Conservation (phyloP, 2,113 vertebrate genomes). For the Upupa epops region DNA sequence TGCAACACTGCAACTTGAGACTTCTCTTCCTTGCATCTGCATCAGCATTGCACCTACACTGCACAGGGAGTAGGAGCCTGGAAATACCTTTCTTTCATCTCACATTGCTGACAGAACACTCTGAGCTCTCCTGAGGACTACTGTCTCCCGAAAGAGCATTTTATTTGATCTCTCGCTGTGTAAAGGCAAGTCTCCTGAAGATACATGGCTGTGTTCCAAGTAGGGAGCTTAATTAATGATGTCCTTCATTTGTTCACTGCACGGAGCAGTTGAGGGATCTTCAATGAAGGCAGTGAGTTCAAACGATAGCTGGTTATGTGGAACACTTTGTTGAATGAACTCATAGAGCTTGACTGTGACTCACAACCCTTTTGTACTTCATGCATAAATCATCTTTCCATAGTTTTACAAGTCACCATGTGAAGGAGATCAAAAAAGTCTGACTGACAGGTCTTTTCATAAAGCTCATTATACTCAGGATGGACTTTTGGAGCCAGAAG, state of each 20-base stretch:
- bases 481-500: neutral
- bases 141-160: neutral
- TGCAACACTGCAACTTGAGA: neutral
- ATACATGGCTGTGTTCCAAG: accelerated
- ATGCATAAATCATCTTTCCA: neutral
- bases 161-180: neutral
- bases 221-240: neutral
- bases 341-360: neutral
- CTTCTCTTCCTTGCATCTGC: neutral
- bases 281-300: neutral
- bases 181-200: neutral
- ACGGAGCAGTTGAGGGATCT: neutral
- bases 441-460: neutral
- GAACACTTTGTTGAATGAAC: neutral
- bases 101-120: neutral
- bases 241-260: neutral
- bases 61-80: accelerated
- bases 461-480: neutral
- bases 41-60: neutral
- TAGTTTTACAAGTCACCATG: neutral
- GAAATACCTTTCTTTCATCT: neutral
- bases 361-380: neutral
- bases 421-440: neutral
- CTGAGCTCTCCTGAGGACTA: neutral
- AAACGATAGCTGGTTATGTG: neutral